phyloP scores from a whole-genome alignment of 2,888 invertebrate genomes.

The Acronicta aceris region DNA sequence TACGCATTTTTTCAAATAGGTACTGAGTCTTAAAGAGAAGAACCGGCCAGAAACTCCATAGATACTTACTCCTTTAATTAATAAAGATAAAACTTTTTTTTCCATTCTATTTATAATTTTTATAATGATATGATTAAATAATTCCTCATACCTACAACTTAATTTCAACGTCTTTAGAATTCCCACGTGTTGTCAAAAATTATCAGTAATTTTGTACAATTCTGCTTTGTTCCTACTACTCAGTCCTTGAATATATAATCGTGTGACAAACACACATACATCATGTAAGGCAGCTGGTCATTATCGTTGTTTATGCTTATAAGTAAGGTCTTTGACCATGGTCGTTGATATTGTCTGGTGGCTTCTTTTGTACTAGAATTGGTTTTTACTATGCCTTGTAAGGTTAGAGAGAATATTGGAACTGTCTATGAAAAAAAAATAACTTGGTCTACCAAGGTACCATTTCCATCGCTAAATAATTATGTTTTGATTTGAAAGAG shows the following conservation, averaged over 20 bases:
- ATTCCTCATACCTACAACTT: neutral
- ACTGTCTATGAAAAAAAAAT: too few relatives aligned
- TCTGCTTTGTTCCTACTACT: constrained; percentile 14
- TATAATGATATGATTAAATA: neutral
- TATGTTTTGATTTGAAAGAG: too few relatives aligned
- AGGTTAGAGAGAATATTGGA: neutral
- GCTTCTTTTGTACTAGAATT: constrained; percentile 2
- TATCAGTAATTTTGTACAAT: constrained; percentile 6
- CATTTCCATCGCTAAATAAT: too few relatives aligned
- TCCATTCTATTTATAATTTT: too few relatives aligned
- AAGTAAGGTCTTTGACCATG: constrained; percentile 14
- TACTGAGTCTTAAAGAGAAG: too few relatives aligned
- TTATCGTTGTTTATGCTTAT: constrained; percentile 37
- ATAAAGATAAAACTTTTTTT: too few relatives aligned
- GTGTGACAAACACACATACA: constrained; percentile 46
- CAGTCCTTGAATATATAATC: constrained; percentile 47
- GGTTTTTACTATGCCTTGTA: neutral
- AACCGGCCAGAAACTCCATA: too few relatives aligned
- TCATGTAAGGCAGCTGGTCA: constrained; percentile 25
- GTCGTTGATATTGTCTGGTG: neutral
- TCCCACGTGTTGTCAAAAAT: constrained; percentile 23
- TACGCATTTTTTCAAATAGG: too few relatives aligned
- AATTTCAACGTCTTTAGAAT: neutral
- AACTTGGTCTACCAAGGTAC: too few relatives aligned
- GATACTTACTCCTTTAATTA: too few relatives aligned